A percentile compares a stretch with the other conserved stretches of the same genome.
phyloP scores from a whole-genome alignment of 2,113 vertebrate species.

The Symphodus melops region DNA sequence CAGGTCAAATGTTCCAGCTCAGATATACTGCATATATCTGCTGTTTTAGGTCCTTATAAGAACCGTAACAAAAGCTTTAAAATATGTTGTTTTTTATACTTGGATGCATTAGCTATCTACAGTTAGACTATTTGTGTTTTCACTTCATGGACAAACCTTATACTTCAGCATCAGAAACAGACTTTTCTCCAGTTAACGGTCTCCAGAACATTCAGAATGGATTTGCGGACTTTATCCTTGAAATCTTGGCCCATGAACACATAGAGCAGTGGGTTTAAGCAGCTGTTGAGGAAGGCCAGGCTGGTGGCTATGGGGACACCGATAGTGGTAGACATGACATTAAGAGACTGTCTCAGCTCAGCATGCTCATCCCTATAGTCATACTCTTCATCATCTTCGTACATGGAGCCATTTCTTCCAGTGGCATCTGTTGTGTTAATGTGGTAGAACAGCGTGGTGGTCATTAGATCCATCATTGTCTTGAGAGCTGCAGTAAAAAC shows the following conservation, averaged over 20 bases:
- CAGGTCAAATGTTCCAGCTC: not conserved
- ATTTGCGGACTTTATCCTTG: conserved; percentile 83
- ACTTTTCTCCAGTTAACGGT: conserved; percentile 80
- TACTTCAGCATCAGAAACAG: conserved; percentile 80
- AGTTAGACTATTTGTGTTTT: conserved; percentile 25
- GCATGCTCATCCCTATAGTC: conserved; percentile 72
- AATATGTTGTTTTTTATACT: not conserved
- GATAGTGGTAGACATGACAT: conserved; percentile 78
- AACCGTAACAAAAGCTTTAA: not conserved
- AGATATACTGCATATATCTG: not conserved
- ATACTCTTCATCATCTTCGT: conserved; percentile 62
- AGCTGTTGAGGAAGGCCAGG: conserved; percentile 86
- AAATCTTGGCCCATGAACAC: conserved; percentile 88
- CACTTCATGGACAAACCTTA: conserved; percentile 33
- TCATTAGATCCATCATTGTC: conserved; percentile 75
- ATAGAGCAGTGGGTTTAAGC: conserved; percentile 86
- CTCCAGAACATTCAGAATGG: conserved; percentile 82
- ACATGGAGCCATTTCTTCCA: conserved; percentile 37
- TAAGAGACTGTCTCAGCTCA: conserved; percentile 72
- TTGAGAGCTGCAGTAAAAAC: conserved; percentile 54
- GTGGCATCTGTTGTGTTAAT: conserved; percentile 45
- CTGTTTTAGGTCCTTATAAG: not conserved
- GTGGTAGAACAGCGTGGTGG: conserved; percentile 50
- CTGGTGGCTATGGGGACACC: conserved; percentile 81
- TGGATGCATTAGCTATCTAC: conserved; percentile 22